Percentiles rank a stretch among this genome's conserved stretches.
Evolutionary conservation across 2,113 vertebrate genomes (phyloP).

Genomic region (Catharus fuscescens): DNA sequence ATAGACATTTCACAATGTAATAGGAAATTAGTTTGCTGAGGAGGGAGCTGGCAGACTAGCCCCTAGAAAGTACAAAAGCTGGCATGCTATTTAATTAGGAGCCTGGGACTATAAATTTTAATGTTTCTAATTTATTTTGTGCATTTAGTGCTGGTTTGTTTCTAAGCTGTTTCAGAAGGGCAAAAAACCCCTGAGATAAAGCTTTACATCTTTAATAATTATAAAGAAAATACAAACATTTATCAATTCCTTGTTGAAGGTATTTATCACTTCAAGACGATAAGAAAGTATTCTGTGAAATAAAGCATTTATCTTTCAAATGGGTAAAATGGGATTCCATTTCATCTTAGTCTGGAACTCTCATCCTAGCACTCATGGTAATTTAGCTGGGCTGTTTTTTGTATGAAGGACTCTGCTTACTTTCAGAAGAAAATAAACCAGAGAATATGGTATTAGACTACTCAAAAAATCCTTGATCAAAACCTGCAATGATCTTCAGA

Average conservation of each 20-base stretch:
- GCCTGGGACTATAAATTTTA: background rate
- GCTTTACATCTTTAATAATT: background rate
- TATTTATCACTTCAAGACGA: background rate
- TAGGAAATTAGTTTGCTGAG: background rate
- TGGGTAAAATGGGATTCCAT: background rate
- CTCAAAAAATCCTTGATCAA: background rate
- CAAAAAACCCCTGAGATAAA: rapidly evolving
- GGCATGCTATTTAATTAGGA: background rate
- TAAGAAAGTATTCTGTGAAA: background rate
- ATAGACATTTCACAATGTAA: background rate
- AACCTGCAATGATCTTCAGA: background rate
- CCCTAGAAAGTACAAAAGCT: background rate
- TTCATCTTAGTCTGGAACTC: background rate
- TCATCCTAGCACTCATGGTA: background rate
- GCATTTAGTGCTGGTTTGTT: background rate
- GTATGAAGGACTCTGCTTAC: background rate
- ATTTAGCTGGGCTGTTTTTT: background rate
- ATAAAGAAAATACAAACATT: background rate
- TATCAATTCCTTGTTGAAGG: background rate
- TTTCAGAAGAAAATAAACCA: background rate
- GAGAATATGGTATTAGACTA: background rate
- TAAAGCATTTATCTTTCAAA: background rate
- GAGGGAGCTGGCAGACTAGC: background rate
- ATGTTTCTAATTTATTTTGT: background rate
- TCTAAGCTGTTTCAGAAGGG: background rate